Conservation (phyloP, 2,888 invertebrate species). For the Serripes groenlandicus region DNA sequence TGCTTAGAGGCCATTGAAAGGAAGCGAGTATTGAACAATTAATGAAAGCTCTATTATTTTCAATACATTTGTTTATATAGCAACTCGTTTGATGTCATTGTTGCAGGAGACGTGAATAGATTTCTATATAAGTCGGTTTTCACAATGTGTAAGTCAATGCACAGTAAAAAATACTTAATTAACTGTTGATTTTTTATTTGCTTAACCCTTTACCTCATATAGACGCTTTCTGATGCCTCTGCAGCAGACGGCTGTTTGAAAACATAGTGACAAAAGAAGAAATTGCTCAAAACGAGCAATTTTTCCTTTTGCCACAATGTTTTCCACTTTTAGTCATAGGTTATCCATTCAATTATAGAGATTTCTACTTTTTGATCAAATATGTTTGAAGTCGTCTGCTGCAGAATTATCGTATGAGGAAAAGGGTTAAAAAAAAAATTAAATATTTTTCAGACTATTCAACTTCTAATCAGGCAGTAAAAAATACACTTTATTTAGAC, state of each 20-base stretch:
- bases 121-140: constrained; percentile 6
- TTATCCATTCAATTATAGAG: too few species aligned
- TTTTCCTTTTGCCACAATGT: background rate
- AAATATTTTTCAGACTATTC: too few species aligned
- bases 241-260: background rate
- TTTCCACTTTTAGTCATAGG: too few species aligned
- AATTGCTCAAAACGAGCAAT: background rate
- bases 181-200: too few species aligned
- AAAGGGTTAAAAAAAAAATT: too few species aligned
- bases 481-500: too few species aligned
- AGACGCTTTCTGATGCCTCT: background rate
- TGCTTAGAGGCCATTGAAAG: background rate
- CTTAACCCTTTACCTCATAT: background rate
- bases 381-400: too few species aligned
- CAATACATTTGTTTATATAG: constrained; percentile 22
- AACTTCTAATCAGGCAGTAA: too few species aligned
- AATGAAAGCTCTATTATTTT: constrained; percentile 18
- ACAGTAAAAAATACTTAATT: constrained; percentile 11
- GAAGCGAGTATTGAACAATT: constrained; percentile 8
- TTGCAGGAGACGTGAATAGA: constrained; percentile 15
- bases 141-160: constrained; percentile 14
- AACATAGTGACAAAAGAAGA: background rate
- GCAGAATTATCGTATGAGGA: too few species aligned
- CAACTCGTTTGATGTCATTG: constrained; percentile 18
- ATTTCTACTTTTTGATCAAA: too few species aligned